Conservation (phyloP, 2,888 invertebrate species). For the Ornithoptera alexandrae region DNA sequence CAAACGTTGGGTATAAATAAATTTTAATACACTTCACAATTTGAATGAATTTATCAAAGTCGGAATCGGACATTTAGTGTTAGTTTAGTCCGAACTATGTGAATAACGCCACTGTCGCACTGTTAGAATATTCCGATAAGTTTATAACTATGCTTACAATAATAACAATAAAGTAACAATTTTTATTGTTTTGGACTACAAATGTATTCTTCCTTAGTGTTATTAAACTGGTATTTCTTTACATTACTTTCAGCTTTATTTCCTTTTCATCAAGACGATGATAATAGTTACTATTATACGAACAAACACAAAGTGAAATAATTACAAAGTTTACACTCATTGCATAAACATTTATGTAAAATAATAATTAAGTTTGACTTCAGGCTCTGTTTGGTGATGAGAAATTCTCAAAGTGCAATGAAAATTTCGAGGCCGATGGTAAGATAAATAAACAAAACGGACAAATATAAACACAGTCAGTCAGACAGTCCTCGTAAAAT, state of each 20-base stretch:
- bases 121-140: conserved; percentile 3
- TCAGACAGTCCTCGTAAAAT: not conserved
- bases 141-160: conserved; percentile 1
- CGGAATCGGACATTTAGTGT: conserved; percentile 10
- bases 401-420: not conserved
- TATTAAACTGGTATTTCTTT: no score
- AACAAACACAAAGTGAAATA: no score
- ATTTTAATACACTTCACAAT: not conserved
- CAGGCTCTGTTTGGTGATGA: not conserved
- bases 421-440: not conserved
- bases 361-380: not conserved
- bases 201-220: no score
- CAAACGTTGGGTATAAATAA: no score
- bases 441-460: not conserved
- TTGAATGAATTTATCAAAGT: conserved; percentile 12
- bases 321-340: not conserved
- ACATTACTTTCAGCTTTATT: no score
- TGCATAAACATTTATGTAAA: not conserved
- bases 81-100: conserved; percentile 10
- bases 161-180: no score
- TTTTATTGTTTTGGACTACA: no score
- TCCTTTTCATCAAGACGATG: no score
- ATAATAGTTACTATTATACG: no score
- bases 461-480: not conserved
- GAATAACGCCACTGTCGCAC: conserved; percentile 14